Evolutionary conservation across 2,113 vertebrate genomes (phyloP), one percentile per base, ranked within the genome.

Genomic region (Lucifuga dentata): DNA sequence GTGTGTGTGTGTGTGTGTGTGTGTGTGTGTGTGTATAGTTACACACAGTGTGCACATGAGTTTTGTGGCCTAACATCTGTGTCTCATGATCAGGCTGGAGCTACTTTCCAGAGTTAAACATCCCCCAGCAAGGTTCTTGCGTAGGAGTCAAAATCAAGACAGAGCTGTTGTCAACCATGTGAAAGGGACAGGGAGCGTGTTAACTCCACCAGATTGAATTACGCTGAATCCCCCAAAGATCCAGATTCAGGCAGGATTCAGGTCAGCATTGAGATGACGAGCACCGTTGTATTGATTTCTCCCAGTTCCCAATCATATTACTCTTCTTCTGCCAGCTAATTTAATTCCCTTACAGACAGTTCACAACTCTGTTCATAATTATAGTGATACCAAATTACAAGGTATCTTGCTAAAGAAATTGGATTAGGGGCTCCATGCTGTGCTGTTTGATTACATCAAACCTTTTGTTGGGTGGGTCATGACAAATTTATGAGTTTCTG

Each of bases 331-430:
- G 61, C 70, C 15, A 15, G 61, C 78, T 88, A 87, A 91, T 89
- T 89, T 60, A 85, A 86, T 89, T 85, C 80, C 85, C 68, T 76
- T 57, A 82, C 78, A 89, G 83, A 76, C 84, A 84, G 75, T 88
- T 89, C 76, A 84, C 80, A 83, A 88, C 86, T 87, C 78, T 85
- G 81, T 88, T 91, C 84, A 88, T 91, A 85, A 91, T 91, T 88
- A 86, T 38, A 32, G 52, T 15, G 76, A 86, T 88, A 83, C 76
- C 50, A 84, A 89, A 90, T 88, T 86, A 89, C 84, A 88, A 89
- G 74, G 84, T 76, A 88, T 86, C 82, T 83, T 62, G 68, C 68
- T 50, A 78, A 78, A 79, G 73, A 68, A 88, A 91, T 84, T 80
- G 76, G 84, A 89, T 91, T 89, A 91, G 85, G 69, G 82, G 76